A percentile compares a stretch with the other conserved stretches of the same genome.
These are phyloP conservation scores for Eupithecia subfuscata DNA, from an alignment of 2,888 invertebrate species.

Conservation along the genomic window DNA sequence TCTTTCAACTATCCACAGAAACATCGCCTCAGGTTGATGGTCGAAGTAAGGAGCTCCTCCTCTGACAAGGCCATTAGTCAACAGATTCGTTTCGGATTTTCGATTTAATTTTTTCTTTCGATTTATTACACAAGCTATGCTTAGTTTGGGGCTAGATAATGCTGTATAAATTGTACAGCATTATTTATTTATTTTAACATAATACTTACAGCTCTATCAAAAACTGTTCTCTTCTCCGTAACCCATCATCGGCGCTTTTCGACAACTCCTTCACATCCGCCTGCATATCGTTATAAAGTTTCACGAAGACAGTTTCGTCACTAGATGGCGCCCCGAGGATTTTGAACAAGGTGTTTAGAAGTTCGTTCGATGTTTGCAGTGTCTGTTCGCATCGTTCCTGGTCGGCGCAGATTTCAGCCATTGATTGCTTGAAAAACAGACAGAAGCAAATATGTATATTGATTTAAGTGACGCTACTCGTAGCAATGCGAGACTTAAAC, in stretches of 20 bases:
- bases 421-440: slow-evolving; percentile 60
- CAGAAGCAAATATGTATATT: neutral
- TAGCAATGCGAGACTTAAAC: too few species aligned
- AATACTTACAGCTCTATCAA: slow-evolving; percentile 60
- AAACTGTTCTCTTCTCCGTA: slow-evolving; percentile 54
- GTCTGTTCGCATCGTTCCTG: slow-evolving; percentile 54
- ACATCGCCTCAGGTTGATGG: too few species aligned
- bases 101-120: too few species aligned
- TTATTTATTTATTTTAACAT: too few species aligned
- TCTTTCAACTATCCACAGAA: too few species aligned
- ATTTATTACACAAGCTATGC: too few species aligned
- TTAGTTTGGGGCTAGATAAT: too few species aligned
- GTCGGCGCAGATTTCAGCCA: slow-evolving; percentile 65
- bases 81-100: too few species aligned
- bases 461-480: too few species aligned
- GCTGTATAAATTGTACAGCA: too few species aligned
- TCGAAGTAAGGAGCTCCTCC: too few species aligned
- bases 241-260: slow-evolving; percentile 53
- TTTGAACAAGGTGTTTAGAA: slow-evolving; percentile 51
- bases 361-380: slow-evolving; percentile 50
- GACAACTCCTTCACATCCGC: slow-evolving; percentile 47
- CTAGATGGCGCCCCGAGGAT: slow-evolving; percentile 48
- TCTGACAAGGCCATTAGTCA: too few species aligned
- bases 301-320: slow-evolving; percentile 50
- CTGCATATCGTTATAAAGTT: slow-evolving; percentile 51